These are phyloP conservation scores for Bombyx mandarina DNA, from an alignment of 1,140 invertebrate species.

Conservation along the genomic window DNA sequence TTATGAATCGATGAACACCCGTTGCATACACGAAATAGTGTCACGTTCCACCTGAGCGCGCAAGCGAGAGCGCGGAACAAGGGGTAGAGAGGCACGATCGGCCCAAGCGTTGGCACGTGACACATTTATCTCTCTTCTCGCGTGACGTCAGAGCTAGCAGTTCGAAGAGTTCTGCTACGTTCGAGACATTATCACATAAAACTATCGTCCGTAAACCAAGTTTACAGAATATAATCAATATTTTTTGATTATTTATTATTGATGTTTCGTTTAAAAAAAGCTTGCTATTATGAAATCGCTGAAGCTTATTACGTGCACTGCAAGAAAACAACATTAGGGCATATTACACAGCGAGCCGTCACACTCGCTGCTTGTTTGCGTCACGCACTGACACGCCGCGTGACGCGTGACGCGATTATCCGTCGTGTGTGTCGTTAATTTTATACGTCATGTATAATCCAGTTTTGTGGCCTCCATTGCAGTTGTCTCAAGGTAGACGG, in stretches of 20 bases:
- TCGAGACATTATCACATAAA: too few species aligned
- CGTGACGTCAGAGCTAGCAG: too few species aligned
- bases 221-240: background rate
- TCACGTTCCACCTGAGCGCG: too few species aligned
- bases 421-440: slow-evolving; percentile 2
- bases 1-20: too few species aligned
- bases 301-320: slow-evolving; percentile 3
- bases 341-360: slow-evolving; percentile 11
- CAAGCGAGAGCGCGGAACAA: too few species aligned
- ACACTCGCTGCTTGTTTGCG: slow-evolving; percentile 22
- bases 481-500: background rate
- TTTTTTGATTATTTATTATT: background rate
- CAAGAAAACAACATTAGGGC: slow-evolving; percentile 10
- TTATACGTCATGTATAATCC: background rate
- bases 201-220: too few species aligned
- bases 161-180: too few species aligned
- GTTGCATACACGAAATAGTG: too few species aligned
- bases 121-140: too few species aligned
- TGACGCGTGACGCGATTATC: slow-evolving; percentile 1
- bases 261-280: background rate
- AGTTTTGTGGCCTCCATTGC: background rate
- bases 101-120: too few species aligned
- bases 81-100: too few species aligned
- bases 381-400: slow-evolving; percentile 17
- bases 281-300: background rate